Conservation (phyloP, 1,140 invertebrate genomes). For the Periplaneta americana region DNA sequence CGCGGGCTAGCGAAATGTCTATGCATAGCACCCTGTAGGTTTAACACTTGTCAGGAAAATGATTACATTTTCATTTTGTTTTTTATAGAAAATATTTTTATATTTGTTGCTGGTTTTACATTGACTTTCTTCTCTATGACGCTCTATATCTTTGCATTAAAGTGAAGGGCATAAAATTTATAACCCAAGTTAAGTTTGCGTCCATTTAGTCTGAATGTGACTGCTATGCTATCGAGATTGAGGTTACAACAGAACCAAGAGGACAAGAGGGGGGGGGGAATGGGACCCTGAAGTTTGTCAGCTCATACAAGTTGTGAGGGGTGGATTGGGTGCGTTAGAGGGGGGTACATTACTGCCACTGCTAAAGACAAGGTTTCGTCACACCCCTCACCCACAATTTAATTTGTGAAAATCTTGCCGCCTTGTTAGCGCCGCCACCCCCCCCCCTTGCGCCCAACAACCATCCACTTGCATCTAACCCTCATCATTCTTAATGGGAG, state of each 20-base stretch:
- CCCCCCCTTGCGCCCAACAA: neutral
- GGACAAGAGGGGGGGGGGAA: neutral
- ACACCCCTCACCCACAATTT: conserved; percentile 2
- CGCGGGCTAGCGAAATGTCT: too few relatives aligned
- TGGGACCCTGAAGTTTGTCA: neutral
- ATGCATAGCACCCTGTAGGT: too few relatives aligned
- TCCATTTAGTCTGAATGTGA: neutral
- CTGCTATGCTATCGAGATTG: too few relatives aligned
- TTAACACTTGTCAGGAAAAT: too few relatives aligned
- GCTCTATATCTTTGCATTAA: too few relatives aligned
- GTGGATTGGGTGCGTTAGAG: neutral
- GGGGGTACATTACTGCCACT: neutral
- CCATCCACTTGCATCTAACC: neutral
- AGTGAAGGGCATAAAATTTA: too few relatives aligned
- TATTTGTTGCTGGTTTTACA: too few relatives aligned
- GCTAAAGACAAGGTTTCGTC: neutral
- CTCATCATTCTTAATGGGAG: neutral
- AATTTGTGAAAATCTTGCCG: conserved; percentile 9
- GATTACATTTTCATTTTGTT: too few relatives aligned
- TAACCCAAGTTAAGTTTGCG: neutral
- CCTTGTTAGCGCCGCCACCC: neutral
- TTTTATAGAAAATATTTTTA: too few relatives aligned
- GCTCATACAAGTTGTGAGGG: neutral
- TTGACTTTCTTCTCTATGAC: too few relatives aligned
- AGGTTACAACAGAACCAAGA: neutral